phyloP scores from a whole-genome alignment of 2,797 vertebrate species.

The Sciurus vulgaris region DNA sequence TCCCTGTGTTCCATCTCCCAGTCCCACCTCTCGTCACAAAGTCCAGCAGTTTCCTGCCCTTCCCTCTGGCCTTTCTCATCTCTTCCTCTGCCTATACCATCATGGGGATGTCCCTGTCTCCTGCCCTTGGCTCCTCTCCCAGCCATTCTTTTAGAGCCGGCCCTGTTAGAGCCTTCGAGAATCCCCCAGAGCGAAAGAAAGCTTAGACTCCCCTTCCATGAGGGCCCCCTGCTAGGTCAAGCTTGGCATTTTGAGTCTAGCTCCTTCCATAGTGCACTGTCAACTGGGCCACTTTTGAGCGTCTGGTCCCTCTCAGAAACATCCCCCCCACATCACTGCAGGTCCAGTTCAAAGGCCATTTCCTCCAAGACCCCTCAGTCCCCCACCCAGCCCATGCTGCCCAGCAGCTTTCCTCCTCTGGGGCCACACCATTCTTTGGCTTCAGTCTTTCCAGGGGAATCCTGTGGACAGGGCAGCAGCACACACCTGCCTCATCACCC shows the following conservation, averaged over 20 bases:
- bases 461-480: background rate
- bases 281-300: background rate
- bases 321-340: background rate
- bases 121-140: background rate
- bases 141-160: background rate
- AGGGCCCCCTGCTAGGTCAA: background rate
- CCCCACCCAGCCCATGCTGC: background rate
- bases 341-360: background rate
- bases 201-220: background rate
- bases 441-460: background rate
- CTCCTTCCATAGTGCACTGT: background rate
- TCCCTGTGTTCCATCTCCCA: background rate
- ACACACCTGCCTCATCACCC: background rate
- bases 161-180: background rate
- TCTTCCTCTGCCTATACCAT: background rate
- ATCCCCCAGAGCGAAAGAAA: background rate
- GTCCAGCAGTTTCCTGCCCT: background rate
- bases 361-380: background rate
- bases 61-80: background rate
- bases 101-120: background rate
- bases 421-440: background rate
- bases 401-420: background rate
- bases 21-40: background rate
- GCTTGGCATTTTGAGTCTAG: background rate
- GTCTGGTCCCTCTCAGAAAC: background rate